Evolutionary conservation across 2,797 vertebrate species (phyloP).

Genomic region (Muscicapa striata): DNA sequence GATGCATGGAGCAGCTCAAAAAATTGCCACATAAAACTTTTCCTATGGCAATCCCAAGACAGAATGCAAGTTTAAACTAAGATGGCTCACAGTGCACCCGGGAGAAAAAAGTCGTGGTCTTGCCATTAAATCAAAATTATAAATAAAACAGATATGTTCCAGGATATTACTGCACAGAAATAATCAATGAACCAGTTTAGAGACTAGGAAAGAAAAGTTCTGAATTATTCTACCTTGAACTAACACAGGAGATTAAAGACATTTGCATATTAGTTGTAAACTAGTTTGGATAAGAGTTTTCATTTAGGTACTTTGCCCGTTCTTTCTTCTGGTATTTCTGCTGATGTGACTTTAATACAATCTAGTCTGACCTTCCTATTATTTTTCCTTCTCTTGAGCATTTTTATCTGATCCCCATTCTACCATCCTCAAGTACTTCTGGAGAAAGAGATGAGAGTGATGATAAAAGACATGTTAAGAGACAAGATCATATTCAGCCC

Average conservation of each 20-base stretch:
- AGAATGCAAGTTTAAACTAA: not conserved
- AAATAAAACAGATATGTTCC: not conserved
- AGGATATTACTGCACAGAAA: not conserved
- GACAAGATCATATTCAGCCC: not conserved
- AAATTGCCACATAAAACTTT: not conserved
- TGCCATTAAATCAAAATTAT: not conserved
- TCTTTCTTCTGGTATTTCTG: not conserved
- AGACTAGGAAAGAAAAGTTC: not conserved
- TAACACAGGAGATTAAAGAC: not conserved
- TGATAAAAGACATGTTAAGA: not conserved
- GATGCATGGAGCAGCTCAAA: rapidly evolving
- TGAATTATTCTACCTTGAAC: not conserved
- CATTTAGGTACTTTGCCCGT: not conserved
- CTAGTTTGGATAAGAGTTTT: not conserved
- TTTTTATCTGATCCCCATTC: not conserved
- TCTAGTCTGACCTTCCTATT: not conserved
- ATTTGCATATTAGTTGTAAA: not conserved
- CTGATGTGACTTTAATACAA: not conserved
- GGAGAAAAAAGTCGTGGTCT: not conserved
- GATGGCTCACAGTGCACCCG: not conserved
- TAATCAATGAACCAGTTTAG: not conserved
- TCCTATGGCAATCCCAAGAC: not conserved
- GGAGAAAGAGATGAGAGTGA: not conserved
- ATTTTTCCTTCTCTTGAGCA: not conserved
- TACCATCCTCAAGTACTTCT: not conserved